phyloP scores from a whole-genome alignment of 2,113 vertebrate genomes.

The Microcebus murinus region DNA sequence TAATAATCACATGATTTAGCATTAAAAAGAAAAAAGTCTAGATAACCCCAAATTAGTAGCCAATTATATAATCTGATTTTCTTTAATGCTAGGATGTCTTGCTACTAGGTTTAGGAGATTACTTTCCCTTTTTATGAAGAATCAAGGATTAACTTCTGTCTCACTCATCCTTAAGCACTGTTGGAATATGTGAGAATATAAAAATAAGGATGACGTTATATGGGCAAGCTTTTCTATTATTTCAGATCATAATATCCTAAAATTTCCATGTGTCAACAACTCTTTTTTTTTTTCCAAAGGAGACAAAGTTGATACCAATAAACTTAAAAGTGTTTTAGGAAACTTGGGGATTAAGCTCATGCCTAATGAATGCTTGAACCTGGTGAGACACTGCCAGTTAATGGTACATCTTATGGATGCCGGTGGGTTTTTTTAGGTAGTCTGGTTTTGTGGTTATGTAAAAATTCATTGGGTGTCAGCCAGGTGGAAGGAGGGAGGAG shows the following conservation, averaged over 20 bases:
- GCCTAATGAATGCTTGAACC: background rate
- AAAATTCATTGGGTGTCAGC: background rate
- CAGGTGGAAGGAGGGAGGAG: no score
- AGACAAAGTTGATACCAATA: slow-evolving; percentile 33
- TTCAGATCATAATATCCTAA: background rate
- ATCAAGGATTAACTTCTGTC: background rate
- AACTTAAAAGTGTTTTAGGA: background rate
- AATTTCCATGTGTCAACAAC: background rate
- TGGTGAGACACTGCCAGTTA: slow-evolving; percentile 37
- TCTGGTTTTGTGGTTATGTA: background rate
- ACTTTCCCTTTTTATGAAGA: background rate
- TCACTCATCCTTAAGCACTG: background rate
- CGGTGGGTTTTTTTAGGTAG: background rate
- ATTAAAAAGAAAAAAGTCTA: background rate
- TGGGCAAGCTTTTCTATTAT: background rate
- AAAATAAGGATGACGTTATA: background rate
- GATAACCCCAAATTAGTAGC: background rate
- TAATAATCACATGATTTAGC: background rate
- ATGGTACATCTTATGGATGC: slow-evolving; percentile 2
- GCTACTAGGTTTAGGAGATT: background rate
- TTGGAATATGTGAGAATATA: background rate
- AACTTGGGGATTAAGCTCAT: slow-evolving; percentile 35
- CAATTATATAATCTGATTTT: background rate
- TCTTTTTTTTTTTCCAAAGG: slow-evolving; percentile 49
- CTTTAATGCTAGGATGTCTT: background rate